Base-by-base conservation (phyloP, 2,888 invertebrate species). In the Oxytorus armatus region DNA sequence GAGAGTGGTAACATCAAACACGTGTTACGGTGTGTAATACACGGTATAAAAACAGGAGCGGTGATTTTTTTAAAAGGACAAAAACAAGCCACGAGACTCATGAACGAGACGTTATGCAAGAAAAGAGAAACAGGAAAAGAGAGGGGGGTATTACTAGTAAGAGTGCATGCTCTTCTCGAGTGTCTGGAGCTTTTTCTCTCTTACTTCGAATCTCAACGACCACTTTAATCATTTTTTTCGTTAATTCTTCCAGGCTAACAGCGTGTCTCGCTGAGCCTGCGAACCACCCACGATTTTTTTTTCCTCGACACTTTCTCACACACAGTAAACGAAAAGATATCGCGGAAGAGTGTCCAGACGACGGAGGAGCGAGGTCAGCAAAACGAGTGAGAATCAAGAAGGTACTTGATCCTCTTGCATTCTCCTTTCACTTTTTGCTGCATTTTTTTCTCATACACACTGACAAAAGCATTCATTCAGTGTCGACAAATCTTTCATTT, bases 1-100 rank as follows among this genome's bases (percentile, higher is more conserved):
- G 61, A 73, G 68, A 49, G 47, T 44, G 33, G 55, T 74, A 69
- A 79, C 68, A 39, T 49, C 55, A 49, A 79, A 74, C 79, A 79
- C 63, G 74, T 79, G 79, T 74, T 69, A 72, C 44, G 63, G 59
- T 49, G n/a, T 66, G 55, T 29, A 33, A 51, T 36, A 33, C 78
- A 49, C 55, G 63, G 55, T 65, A 33, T 63, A 23, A 49, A 21
- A 51, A 51, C 10, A 10, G 51, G 29, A 61, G 68, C 55, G 53
- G 14, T 70, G 49, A 70, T 63, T 73, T 70, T 76, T 79, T 73
- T 70, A 53, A 53, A 11, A n/a, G 33, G 21, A 57, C 57, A 49
- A 53, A 77, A 70, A 68, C 63, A 74, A 47, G 33, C 42, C 25
- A 65, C 39, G 63, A 61, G 79, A 79, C 63, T 69, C 68, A 70